Evolutionary conservation across 2,888 invertebrate genomes (phyloP).

Genomic region (Amiota mariae): DNA sequence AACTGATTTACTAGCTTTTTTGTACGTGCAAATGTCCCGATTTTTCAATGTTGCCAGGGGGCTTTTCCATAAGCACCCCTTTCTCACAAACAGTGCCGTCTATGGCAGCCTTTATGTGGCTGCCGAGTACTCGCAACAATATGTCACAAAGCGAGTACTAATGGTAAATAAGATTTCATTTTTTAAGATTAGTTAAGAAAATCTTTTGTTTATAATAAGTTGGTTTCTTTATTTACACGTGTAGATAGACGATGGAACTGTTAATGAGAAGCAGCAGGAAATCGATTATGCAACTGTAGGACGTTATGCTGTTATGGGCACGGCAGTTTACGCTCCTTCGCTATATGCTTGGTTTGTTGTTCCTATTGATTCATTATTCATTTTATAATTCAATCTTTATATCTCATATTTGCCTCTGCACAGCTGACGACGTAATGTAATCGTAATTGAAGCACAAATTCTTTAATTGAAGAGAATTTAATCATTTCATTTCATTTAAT

Average conservation of each 20-base stretch:
- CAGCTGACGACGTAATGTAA: not conserved
- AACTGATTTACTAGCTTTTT: not conserved
- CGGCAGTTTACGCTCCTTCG: conserved; percentile 77
- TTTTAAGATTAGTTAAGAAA: conserved; percentile 37
- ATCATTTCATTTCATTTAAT: not conserved
- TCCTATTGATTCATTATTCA: conserved; percentile 17
- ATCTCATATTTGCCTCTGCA: not conserved
- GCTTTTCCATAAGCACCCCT: conserved; percentile 75
- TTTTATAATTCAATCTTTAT: not conserved
- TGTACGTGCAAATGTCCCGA: conserved; percentile 52
- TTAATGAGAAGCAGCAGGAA: conserved; percentile 63
- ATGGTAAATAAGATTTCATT: conserved; percentile 75
- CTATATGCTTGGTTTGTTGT: conserved; percentile 78
- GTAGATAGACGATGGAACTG: not conserved
- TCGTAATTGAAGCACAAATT: conserved; percentile 2
- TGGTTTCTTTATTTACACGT: not conserved
- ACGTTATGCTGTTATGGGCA: conserved; percentile 78
- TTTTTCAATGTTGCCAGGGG: conserved; percentile 52
- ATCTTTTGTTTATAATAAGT: not conserved
- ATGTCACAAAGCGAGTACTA: conserved; percentile 77
- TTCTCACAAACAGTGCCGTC: conserved; percentile 77
- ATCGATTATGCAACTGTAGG: conserved; percentile 76
- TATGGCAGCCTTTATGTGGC: conserved; percentile 86
- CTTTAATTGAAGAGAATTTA: not conserved
- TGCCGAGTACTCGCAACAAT: conserved; percentile 87